Evolutionary conservation across 2,113 vertebrate species (phyloP).

Genomic region (Polypterus bichir): DNA sequence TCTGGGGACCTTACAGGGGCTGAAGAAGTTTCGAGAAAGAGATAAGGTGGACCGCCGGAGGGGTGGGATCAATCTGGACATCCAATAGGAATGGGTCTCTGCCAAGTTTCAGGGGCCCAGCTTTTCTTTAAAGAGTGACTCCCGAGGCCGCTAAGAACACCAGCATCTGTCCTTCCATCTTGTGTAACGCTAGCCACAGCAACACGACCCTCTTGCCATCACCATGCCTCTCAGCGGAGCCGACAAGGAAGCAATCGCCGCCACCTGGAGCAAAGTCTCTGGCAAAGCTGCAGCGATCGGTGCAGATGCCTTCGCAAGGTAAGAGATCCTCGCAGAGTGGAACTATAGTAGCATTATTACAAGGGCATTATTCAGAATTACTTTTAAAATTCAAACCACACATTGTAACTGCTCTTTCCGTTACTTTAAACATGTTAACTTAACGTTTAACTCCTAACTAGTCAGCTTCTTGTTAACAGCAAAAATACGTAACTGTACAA

Average conservation of each 20-base stretch:
- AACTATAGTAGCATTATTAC: too few species aligned
- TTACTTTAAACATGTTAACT: too few species aligned
- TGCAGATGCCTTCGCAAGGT: conserved; percentile 12
- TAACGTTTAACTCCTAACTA: too few species aligned
- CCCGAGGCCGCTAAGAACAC: neutral
- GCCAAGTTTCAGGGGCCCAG: neutral
- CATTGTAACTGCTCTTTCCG: too few species aligned
- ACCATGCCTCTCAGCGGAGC: conserved; percentile 23
- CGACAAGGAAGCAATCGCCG: conserved; percentile 16
- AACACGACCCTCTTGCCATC: neutral
- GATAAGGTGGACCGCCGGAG: neutral
- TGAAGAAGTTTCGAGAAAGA: neutral
- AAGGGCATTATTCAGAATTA: too few species aligned
- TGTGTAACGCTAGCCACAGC: neutral
- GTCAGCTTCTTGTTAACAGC: too few species aligned
- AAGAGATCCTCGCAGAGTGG: neutral
- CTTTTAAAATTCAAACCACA: too few species aligned
- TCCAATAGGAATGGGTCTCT: neutral
- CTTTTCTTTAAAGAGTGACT: neutral
- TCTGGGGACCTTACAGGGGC: too few species aligned
- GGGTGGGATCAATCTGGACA: neutral
- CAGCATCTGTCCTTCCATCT: neutral
- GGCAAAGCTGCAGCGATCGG: conserved; percentile 7
- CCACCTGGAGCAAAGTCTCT: conserved; percentile 12
- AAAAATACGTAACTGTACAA: too few species aligned